These are phyloP conservation scores for Danionella cerebrum DNA, from an alignment of 2,113 vertebrate species.

Conservation along the genomic window DNA sequence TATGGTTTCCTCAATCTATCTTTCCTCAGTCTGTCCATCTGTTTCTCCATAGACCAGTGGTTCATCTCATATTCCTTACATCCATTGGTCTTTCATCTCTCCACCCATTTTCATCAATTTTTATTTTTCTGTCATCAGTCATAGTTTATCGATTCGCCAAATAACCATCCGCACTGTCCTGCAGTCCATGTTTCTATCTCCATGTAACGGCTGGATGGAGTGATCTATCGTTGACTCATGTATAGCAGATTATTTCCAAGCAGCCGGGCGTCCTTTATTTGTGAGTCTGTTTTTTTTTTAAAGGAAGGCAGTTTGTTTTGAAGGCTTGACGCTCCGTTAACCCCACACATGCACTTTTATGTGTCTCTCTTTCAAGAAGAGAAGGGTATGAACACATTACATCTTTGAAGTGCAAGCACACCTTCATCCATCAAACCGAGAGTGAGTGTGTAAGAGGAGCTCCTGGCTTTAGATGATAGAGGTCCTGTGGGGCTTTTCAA, in stretches of 20 bases:
- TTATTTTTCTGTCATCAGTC: too few relatives aligned
- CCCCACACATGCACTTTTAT: slow-evolving; percentile 17
- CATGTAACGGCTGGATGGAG: too few relatives aligned
- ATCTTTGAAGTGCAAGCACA: slow-evolving; percentile 29
- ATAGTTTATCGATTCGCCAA: too few relatives aligned
- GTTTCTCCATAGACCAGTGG: too few relatives aligned
- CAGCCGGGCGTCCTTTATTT: neutral
- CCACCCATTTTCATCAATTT: too few relatives aligned
- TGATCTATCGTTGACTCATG: too few relatives aligned
- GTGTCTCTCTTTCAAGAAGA: neutral
- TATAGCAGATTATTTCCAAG: neutral
- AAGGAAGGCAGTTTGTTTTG: neutral
- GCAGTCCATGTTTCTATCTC: too few relatives aligned
- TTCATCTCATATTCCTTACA: too few relatives aligned
- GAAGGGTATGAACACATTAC: neutral
- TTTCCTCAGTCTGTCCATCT: too few relatives aligned
- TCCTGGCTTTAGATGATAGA: slow-evolving; percentile 1
- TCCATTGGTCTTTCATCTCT: too few relatives aligned
- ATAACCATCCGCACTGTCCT: too few relatives aligned
- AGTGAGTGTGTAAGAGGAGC: neutral
- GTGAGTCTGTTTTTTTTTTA: neutral
- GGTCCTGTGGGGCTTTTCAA: slow-evolving; percentile 10
- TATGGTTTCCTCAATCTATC: too few relatives aligned
- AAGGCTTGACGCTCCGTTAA: slow-evolving; percentile 9
- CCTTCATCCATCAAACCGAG: slow-evolving; percentile 26